Evolutionary conservation across 1,140 invertebrate genomes (phyloP), one percentile per base, ranked within the genome.

Genomic region (Drosophila azteca): DNA sequence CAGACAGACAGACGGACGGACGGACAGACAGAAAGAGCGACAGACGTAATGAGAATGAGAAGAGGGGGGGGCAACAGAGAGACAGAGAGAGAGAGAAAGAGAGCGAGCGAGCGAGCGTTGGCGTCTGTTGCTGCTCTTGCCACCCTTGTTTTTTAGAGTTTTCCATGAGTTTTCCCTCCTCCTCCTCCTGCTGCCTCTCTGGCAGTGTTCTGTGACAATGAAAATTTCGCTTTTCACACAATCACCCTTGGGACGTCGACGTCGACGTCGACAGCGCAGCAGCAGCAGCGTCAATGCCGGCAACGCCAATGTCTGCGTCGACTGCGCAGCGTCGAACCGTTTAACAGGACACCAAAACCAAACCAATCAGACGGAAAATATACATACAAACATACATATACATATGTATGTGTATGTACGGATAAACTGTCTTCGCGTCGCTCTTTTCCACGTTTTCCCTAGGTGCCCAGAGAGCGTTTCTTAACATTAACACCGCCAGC

Each of bases 361-460:
- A 83, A 49, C 71, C 67, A 72, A 68, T 84, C 76, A 83, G 51
- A 84, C 79, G 76, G 76, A 83, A 83, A 83, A 84, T 83, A 72
- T 84, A 79, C 61, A 79, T 79, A 79, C 61, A 70, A 67, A 83
- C 79, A 83, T 70, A 70, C 70, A 58, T 70, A 20, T 1, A 20
- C 1, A 20, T 20, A 20, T 20, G 17, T 20, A 20, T 1, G 1
- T 20, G 1, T 20, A 20, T 20, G 17, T 20, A 20, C 17, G 17
- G 17, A 20, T 20, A 20, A 20, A 20, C 17, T 1, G 17, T 20
- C 17, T 0, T 20, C 17, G 17, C 17, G 57, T 49, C 41, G 44
- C 68, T 67, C 61, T 61, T 26, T 15, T 41, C 69, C 29, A 48
- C 20, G 52, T 31, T 48, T 54, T 17, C 22, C 64, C 49, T 39